Evolutionary conservation across 1,140 invertebrate species (phyloP), one percentile per base, ranked within the genome.

Genomic region (Microplitis demolitor): DNA sequence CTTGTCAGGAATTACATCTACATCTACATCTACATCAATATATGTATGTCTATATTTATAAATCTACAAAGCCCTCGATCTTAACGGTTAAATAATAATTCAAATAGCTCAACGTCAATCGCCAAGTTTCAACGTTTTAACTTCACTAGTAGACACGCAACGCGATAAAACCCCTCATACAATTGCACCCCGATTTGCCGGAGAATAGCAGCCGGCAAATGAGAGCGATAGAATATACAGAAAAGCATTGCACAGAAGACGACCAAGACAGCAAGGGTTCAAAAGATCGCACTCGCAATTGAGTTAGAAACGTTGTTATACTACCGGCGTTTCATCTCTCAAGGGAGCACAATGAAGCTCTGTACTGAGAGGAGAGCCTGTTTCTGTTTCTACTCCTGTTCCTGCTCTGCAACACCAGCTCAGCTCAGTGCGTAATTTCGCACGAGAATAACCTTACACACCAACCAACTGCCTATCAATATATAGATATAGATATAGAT

Each of bases 261-360:
- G 16, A 45, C 9, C 16, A 50, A 64, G 62, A 64, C 39, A 45
- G 39, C 11, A 45, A 11, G 39, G 69, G 75, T 77, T 76, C 74
- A 70, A 76, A 79, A 82, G 77, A 79, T 80, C 76, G 76, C 71
- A 72, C 72, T 74, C 54, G 72, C 78, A 80, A 80, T 80, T 66
- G 76, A 79, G 78, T 80, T 79, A 78, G 77, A 78, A 80, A 80
- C 69, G 76, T 80, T 76, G 80, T 82, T 82, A 82, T 72, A 68
- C 39, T 45, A 45, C 53, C 53, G 66, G 60, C 76, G 75, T 80
- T 80, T 79, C 76, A 78, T 79, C 76, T 77, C 79, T 76, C 76
- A 8, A 9, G 51, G 58, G 71, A 74, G 62, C 39, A 76, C 71
- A 76, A 77, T 77, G 67, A 60, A 66, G 66, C 56, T 56, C 39